Conservation (phyloP, 2,113 vertebrate species). For the Anseranas semipalmata region DNA sequence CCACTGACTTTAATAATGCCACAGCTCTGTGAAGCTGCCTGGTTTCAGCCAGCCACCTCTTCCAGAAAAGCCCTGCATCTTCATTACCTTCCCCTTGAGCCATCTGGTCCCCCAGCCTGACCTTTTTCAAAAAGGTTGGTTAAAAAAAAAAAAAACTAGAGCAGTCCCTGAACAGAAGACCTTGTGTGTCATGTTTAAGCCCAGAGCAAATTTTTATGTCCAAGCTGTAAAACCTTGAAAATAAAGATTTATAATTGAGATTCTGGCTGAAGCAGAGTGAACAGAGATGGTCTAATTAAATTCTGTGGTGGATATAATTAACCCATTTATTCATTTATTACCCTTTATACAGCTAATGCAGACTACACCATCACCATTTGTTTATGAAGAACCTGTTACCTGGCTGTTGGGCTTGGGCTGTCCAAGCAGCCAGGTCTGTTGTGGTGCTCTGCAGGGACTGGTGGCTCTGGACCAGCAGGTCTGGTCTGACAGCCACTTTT, state of each 20-base stretch:
- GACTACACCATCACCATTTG: slow-evolving; percentile 11
- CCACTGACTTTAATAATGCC: not conserved
- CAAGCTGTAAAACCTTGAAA: slow-evolving; percentile 67
- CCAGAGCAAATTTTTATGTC: slow-evolving; percentile 66
- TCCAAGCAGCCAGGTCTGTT: not conserved
- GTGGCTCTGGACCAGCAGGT: not conserved
- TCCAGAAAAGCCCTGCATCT: slow-evolving; percentile 24
- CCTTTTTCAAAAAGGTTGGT: slow-evolving; percentile 33
- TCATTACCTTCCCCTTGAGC: slow-evolving; percentile 41
- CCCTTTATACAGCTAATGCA: slow-evolving; percentile 41
- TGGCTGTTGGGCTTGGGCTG: not conserved
- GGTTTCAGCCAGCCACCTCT: not conserved
- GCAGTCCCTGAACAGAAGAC: slow-evolving; percentile 16
- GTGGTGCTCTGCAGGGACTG: not conserved
- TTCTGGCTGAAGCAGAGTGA: slow-evolving; percentile 65
- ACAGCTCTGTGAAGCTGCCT: not conserved
- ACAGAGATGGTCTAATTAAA: slow-evolving; percentile 80
- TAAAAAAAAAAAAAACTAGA: not conserved
- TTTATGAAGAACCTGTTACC: slow-evolving; percentile 31
- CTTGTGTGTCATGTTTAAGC: slow-evolving; percentile 12
- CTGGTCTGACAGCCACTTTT: not conserved
- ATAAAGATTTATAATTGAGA: slow-evolving; percentile 77
- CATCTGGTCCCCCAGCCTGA: slow-evolving; percentile 36
- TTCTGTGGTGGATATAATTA: slow-evolving; percentile 77
- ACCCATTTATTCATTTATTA: slow-evolving; percentile 76